These are phyloP conservation scores for Eublepharis macularius DNA, from an alignment of 2,113 vertebrate genomes.

Conservation along the genomic window DNA sequence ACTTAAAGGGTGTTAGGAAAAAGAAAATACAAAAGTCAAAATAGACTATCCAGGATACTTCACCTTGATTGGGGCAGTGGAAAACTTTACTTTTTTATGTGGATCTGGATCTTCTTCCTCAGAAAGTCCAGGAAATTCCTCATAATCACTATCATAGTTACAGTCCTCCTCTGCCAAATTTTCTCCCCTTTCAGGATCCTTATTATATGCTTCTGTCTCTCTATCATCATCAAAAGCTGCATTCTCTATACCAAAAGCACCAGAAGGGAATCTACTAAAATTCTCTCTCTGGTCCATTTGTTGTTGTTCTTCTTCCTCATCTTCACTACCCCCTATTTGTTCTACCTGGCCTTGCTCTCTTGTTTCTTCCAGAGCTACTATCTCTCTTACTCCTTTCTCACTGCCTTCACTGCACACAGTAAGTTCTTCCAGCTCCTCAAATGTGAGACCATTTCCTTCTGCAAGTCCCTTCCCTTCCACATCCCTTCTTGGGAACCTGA, in stretches of 20 bases:
- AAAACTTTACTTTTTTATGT: conserved; percentile 86
- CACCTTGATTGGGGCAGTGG: conserved; percentile 88
- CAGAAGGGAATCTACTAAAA: conserved; percentile 64
- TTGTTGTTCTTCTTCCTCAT: conserved; percentile 60
- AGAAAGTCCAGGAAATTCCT: conserved; percentile 84
- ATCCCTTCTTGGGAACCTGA: conserved; percentile 22
- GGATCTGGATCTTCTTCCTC: conserved; percentile 84
- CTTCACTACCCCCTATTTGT: conserved; percentile 52
- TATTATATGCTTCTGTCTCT: conserved; percentile 74
- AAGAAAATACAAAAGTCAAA: background rate
- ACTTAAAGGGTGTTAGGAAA: background rate
- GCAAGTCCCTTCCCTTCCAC: background rate
- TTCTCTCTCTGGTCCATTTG: conserved; percentile 59
- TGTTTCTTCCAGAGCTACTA: conserved; percentile 17
- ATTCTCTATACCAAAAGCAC: conserved; percentile 87
- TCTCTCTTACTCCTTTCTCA: conserved; percentile 18
- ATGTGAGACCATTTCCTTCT: background rate
- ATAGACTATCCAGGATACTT: background rate
- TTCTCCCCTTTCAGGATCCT: conserved; percentile 56
- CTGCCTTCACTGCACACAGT: fast-evolving
- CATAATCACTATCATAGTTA: conserved; percentile 77
- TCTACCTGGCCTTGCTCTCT: conserved; percentile 33
- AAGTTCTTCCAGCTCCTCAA: conserved; percentile 54
- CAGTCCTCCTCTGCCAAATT: conserved; percentile 70
- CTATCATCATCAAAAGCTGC: conserved; percentile 88